A percentile compares a stretch with the other conserved stretches of the same genome.
phyloP scores from a whole-genome alignment of 2,113 vertebrate species.

The Callocephalon fimbriatum region DNA sequence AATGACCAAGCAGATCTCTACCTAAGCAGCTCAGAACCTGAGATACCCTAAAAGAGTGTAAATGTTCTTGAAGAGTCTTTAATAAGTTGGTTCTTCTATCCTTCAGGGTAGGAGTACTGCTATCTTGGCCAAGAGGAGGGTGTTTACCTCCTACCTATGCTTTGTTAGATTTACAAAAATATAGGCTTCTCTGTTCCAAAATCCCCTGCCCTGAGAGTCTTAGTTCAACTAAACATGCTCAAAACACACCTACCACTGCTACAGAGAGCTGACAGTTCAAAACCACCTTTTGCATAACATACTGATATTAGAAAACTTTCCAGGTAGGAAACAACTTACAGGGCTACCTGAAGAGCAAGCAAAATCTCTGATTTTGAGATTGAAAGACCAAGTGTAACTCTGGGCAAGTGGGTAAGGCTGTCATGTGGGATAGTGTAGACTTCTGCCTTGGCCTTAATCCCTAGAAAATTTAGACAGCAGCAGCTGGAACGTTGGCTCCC shows the following conservation, averaged over 20 bases:
- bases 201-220: background rate
- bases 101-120: background rate
- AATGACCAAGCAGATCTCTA: background rate
- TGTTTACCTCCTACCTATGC: background rate
- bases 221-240: background rate
- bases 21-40: background rate
- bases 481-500: background rate
- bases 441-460: background rate
- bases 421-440: background rate
- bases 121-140: background rate
- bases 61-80: background rate
- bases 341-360: background rate
- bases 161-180: background rate
- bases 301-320: background rate
- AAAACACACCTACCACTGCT: background rate
- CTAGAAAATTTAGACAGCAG: background rate
- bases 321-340: background rate
- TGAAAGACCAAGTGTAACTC: background rate
- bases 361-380: background rate
- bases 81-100: background rate
- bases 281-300: background rate
- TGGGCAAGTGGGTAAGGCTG: background rate
- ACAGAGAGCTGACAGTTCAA: background rate
- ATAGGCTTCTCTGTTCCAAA: background rate
- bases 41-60: background rate